A percentile compares a stretch with the other conserved stretches of the same genome.
Conservation (phyloP, 2,888 invertebrate genomes). For the Drosophila atripex region DNA sequence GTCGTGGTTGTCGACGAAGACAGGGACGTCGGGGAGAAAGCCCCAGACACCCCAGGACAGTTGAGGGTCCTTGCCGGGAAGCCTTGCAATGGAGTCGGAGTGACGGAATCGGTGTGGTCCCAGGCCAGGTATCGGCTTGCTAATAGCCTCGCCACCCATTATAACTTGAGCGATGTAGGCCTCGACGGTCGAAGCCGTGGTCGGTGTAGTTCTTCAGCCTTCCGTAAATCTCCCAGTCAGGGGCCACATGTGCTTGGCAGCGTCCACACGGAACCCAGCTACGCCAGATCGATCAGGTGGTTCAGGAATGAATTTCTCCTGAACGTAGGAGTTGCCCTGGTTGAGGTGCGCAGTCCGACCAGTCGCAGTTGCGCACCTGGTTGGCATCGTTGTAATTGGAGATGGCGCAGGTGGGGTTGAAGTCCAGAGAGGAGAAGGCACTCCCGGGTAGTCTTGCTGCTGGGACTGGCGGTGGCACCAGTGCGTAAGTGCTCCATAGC, state of each 20-base stretch:
- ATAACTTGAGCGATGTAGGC: conserved; percentile 91
- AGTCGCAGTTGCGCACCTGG: conserved; percentile 90
- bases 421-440: conserved; percentile 85
- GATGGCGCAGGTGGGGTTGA: conserved; percentile 88
- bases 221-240: conserved; percentile 87
- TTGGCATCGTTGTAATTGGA: conserved; percentile 87
- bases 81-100: conserved; percentile 83
- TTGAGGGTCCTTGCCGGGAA: conserved; percentile 86
- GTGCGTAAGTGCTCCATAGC: conserved; percentile 1
- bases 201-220: conserved; percentile 86
- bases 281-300: conserved; percentile 3
- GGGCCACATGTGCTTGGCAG: conserved; percentile 90
- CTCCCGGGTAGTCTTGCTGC: conserved; percentile 1
- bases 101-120: conserved; percentile 90
- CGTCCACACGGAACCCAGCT: background rate
- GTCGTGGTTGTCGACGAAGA: conserved; percentile 1
- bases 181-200: conserved; percentile 88
- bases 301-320: background rate
- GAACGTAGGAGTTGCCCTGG: background rate
- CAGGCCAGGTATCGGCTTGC: conserved; percentile 84
- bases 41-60: conserved; percentile 1
- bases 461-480: background rate
- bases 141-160: conserved; percentile 85
- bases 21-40: background rate
- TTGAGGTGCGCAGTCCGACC: conserved; percentile 87